Conservation (phyloP, 2,888 invertebrate genomes). For the Drosophila austrosaltans region DNA sequence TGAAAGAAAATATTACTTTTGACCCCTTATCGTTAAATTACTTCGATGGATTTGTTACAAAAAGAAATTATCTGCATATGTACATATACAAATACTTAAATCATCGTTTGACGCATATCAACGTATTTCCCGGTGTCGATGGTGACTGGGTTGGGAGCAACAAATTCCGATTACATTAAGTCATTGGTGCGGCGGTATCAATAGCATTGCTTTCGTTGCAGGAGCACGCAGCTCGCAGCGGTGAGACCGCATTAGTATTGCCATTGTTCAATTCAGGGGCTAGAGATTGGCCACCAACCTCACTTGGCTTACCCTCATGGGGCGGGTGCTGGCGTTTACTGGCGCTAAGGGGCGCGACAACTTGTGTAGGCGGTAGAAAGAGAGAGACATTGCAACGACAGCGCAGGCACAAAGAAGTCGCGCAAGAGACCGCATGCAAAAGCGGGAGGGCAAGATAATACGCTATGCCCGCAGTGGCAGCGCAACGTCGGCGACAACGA, state of each 20-base stretch:
- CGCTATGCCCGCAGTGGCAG: constrained; percentile 52
- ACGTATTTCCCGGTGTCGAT: constrained; percentile 63
- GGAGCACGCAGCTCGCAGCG: constrained; percentile 42
- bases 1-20: neutral
- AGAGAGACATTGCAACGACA: constrained; percentile 43
- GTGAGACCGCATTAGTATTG: constrained; percentile 29
- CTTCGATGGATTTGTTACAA: constrained; percentile 29
- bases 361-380: constrained; percentile 15
- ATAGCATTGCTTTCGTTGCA: constrained; percentile 62
- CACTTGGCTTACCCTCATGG: constrained; percentile 27
- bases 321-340: constrained; percentile 46
- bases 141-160: constrained; percentile 76
- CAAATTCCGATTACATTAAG: constrained; percentile 80
- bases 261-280: constrained; percentile 11
- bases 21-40: constrained; percentile 41
- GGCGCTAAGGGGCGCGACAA: constrained; percentile 40
- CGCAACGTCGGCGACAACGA: constrained; percentile 13
- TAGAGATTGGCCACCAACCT: constrained; percentile 41
- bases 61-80: neutral
- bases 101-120: constrained; percentile 38
- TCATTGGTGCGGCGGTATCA: constrained; percentile 67
- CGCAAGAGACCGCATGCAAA: constrained; percentile 53
- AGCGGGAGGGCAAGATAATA: constrained; percentile 75
- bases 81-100: constrained; percentile 18
- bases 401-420: constrained; percentile 30